These are phyloP conservation scores for Pyralis farinalis DNA, from an alignment of 2,888 invertebrate species.

Conservation along the genomic window DNA sequence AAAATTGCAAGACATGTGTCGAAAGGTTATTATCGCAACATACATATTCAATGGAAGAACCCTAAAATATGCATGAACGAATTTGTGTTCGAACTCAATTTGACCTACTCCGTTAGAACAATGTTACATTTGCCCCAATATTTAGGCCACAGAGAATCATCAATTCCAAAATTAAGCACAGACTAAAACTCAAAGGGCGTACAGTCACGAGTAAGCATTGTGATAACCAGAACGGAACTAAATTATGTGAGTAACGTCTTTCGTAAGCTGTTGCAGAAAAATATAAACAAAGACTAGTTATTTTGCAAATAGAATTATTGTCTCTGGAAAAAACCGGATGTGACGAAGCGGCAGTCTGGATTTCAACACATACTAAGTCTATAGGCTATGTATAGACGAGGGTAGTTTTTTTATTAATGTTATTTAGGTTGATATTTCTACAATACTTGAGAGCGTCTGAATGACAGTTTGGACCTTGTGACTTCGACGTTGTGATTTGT, in stretches of 20 bases:
- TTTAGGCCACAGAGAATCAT: neutral
- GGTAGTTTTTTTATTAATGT: no score
- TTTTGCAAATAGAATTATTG: conserved; percentile 18
- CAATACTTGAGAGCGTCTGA: no score
- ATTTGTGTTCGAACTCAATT: no score
- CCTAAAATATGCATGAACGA: no score
- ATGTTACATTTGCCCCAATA: neutral
- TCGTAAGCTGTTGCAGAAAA: conserved; percentile 10
- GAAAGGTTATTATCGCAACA: no score
- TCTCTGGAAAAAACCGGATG: conserved; percentile 17
- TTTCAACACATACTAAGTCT: no score
- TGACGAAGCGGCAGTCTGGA: conserved; percentile 4
- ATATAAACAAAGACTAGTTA: conserved; percentile 1
- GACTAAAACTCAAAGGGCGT: conserved; percentile 4
- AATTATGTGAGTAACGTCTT: conserved; percentile 9
- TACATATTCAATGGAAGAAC: no score
- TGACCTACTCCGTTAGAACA: no score
- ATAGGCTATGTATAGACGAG: neutral
- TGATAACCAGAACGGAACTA: conserved; percentile 9
- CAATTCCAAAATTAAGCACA: conserved; percentile 7
- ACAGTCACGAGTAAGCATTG: conserved; percentile 9
- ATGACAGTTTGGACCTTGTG: no score
- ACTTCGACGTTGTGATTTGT: no score
- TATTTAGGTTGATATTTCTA: no score
- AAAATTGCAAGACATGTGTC: no score